A percentile compares a stretch with the other conserved stretches of the same genome.
These are phyloP conservation scores for Clarias fuscus DNA, from an alignment of 2,797 vertebrate genomes.

Conservation along the genomic window DNA sequence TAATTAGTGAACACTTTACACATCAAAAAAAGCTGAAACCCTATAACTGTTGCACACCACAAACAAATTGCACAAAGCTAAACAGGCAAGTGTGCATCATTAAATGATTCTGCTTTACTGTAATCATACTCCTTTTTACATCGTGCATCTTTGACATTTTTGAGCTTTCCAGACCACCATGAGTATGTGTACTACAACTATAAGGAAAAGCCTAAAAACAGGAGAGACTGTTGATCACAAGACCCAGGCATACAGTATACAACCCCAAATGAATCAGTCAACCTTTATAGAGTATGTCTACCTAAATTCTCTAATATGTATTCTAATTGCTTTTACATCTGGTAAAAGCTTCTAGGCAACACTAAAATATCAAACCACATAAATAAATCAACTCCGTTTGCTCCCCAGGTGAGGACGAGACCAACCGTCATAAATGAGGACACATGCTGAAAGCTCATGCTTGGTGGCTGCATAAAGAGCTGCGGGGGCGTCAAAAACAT, in stretches of 20 bases:
- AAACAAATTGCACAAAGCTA: constrained; percentile 17
- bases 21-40: constrained; percentile 4
- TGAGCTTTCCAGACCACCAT: constrained; percentile 20
- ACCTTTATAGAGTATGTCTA: not conserved
- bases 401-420: constrained; percentile 53
- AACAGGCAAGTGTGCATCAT: not conserved
- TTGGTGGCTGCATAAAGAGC: constrained; percentile 29
- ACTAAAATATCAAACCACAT: constrained; percentile 34
- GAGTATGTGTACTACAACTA: constrained; percentile 20
- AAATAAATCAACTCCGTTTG: constrained; percentile 52
- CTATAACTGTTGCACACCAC: constrained; percentile 5
- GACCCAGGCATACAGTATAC: not conserved
- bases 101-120: not conserved
- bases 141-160: not conserved
- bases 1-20: constrained; percentile 5
- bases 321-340: constrained; percentile 45
- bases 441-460: constrained; percentile 37
- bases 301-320: constrained; percentile 1
- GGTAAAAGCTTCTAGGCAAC: constrained; percentile 26
- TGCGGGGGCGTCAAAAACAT: constrained; percentile 36
- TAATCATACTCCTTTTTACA: not conserved
- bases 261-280: constrained; percentile 4
- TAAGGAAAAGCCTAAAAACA: constrained; percentile 39
- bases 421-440: constrained; percentile 52
- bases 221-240: constrained; percentile 38